A percentile compares a stretch with the other conserved stretches of the same genome.
Evolutionary conservation across 2,113 vertebrate genomes (phyloP).

Genomic region (Albula goreensis): DNA sequence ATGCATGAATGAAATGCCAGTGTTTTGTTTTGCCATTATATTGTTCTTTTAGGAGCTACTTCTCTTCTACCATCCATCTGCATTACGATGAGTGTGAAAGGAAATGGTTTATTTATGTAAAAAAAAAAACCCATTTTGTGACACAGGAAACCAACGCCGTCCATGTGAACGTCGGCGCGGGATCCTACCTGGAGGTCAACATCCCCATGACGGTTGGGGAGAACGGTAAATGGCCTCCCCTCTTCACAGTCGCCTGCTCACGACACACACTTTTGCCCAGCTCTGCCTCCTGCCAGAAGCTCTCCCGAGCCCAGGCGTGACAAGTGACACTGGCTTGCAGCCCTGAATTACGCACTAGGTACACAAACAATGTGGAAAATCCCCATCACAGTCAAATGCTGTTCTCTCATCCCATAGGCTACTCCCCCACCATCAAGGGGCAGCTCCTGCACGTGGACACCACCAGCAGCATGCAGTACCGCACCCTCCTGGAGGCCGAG

Average conservation of each 20-base stretch:
- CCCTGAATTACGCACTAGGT: no score
- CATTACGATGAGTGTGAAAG: no score
- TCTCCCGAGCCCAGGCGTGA: no score
- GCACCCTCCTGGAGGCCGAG: constrained; percentile 94
- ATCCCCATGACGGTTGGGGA: constrained; percentile 94
- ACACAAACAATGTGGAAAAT: no score
- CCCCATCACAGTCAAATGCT: neutral
- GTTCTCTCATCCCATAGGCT: constrained; percentile 70
- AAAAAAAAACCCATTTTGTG: constrained; percentile 21
- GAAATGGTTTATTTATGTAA: neutral
- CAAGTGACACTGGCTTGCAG: no score
- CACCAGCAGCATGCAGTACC: constrained; percentile 97
- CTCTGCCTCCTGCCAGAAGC: no score
- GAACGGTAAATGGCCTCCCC: constrained; percentile 74
- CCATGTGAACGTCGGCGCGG: constrained; percentile 98
- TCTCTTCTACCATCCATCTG: neutral
- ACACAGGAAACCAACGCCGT: constrained; percentile 94
- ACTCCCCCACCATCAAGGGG: constrained; percentile 93
- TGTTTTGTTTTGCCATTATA: no score
- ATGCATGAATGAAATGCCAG: no score
- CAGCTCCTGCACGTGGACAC: constrained; percentile 96
- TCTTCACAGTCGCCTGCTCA: neutral
- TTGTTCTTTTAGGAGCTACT: no score
- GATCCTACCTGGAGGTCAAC: constrained; percentile 98
- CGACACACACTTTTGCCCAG: no score